These are phyloP conservation scores for Salpingus planirostris DNA, from an alignment of 2,888 invertebrate species.

Conservation along the genomic window DNA sequence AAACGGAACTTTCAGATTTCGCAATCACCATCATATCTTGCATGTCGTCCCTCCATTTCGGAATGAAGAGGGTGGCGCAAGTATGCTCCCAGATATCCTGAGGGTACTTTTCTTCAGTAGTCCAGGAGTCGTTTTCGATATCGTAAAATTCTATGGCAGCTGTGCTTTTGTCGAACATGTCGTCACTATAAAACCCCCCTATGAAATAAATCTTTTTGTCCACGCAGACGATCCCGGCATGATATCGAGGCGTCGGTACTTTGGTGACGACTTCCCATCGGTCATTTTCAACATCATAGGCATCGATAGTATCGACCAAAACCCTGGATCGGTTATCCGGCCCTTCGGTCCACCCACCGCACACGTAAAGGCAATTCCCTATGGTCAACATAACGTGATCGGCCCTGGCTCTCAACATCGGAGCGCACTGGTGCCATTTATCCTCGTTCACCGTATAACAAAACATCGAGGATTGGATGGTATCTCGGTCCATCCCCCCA, in stretches of 20 bases:
- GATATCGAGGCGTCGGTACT: slow-evolving; percentile 58
- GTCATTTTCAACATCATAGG: slow-evolving; percentile 50
- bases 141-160: slow-evolving; percentile 59
- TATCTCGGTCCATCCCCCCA: slow-evolving; percentile 50
- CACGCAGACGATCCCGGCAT: slow-evolving; percentile 56
- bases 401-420: slow-evolving; percentile 52
- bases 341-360: slow-evolving; percentile 58
- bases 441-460: slow-evolving; percentile 46
- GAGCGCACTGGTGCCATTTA: slow-evolving; percentile 46
- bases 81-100: slow-evolving; percentile 66
- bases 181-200: slow-evolving; percentile 59
- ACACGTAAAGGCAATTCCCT: slow-evolving; percentile 51
- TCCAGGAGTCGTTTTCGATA: slow-evolving; percentile 52
- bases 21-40: slow-evolving; percentile 31
- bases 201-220: slow-evolving; percentile 56
- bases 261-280: slow-evolving; percentile 52
- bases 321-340: slow-evolving; percentile 39
- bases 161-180: slow-evolving; percentile 58
- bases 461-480: slow-evolving; percentile 42
- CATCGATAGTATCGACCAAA: slow-evolving; percentile 53
- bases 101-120: slow-evolving; percentile 53
- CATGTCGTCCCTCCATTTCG: slow-evolving; percentile 40
- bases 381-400: slow-evolving; percentile 56
- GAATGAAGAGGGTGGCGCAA: slow-evolving; percentile 58
- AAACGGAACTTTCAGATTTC: slow-evolving; percentile 20